Evolutionary conservation across 2,797 vertebrate species (phyloP).

Genomic region (Pangasius krempfi): DNA sequence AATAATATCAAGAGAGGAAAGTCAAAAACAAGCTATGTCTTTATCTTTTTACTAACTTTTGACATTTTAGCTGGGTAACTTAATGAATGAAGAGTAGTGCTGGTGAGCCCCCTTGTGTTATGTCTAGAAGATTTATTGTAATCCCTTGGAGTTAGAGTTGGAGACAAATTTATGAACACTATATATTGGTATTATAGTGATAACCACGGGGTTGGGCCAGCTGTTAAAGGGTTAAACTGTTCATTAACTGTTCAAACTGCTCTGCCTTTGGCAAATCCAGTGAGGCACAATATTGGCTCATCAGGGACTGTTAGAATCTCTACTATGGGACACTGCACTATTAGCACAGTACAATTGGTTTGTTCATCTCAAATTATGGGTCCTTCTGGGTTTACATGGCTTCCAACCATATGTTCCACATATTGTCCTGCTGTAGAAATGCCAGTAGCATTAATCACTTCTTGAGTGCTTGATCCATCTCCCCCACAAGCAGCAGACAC

Average conservation of each 20-base stretch:
- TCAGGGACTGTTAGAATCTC: not conserved
- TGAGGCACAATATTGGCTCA: not conserved
- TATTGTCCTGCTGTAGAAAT: conserved; percentile 53
- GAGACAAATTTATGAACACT: not conserved
- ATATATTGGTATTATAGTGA: not conserved
- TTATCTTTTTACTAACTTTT: not conserved
- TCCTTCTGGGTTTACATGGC: not conserved
- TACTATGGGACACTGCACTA: not conserved
- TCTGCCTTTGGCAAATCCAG: conserved; percentile 10
- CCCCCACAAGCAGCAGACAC: conserved; percentile 50
- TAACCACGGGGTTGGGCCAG: not conserved
- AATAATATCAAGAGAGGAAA: not conserved
- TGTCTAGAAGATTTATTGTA: not conserved
- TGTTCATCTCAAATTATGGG: conserved; percentile 21
- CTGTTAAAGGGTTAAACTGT: not conserved
- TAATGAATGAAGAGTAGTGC: not conserved
- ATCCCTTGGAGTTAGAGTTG: not conserved
- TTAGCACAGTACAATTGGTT: conserved; percentile 10
- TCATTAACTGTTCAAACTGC: too few species aligned
- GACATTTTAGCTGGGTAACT: not conserved
- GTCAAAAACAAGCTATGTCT: not conserved
- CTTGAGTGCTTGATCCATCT: conserved; percentile 70
- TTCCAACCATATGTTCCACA: conserved; percentile 41
- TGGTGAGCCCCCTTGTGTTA: not conserved
- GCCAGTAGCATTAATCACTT: conserved; percentile 68